These are phyloP conservation scores for Rallus limicola DNA, from an alignment of 2,113 vertebrate genomes.

Conservation along the genomic window DNA sequence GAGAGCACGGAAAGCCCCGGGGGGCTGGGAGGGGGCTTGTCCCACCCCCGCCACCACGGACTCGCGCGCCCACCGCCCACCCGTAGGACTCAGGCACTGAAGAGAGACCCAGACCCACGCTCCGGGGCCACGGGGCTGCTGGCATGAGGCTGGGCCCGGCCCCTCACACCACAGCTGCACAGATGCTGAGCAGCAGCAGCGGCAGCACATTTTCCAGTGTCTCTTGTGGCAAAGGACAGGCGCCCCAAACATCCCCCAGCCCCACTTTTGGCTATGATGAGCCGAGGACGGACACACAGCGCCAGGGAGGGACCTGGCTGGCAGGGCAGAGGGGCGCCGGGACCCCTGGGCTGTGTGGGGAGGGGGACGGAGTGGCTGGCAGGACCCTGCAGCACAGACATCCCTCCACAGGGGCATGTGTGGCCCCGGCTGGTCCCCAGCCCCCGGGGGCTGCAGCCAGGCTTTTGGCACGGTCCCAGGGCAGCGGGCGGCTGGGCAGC, in stretches of 20 bases:
- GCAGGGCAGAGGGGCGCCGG: not conserved
- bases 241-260: not conserved
- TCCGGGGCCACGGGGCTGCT: not conserved
- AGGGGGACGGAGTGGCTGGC: not conserved
- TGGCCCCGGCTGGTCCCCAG: not conserved
- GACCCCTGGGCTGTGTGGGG: not conserved
- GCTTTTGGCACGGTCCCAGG: not conserved
- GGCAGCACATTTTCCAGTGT: constrained; percentile 16
- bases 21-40: not conserved
- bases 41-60: not conserved
- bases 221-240: not conserved
- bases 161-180: rapidly evolving
- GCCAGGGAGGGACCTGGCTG: not conserved
- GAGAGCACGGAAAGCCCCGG: not conserved
- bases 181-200: not conserved
- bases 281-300: not conserved
- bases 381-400: not conserved
- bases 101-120: not conserved
- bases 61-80: not conserved
- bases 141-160: rapidly evolving
- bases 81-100: constrained; percentile 45
- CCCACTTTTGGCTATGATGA: not conserved
- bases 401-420: not conserved
- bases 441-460: not conserved
- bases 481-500: not conserved